phyloP scores from a whole-genome alignment of 2,888 invertebrate genomes.

The Hyposoter dolosus region DNA sequence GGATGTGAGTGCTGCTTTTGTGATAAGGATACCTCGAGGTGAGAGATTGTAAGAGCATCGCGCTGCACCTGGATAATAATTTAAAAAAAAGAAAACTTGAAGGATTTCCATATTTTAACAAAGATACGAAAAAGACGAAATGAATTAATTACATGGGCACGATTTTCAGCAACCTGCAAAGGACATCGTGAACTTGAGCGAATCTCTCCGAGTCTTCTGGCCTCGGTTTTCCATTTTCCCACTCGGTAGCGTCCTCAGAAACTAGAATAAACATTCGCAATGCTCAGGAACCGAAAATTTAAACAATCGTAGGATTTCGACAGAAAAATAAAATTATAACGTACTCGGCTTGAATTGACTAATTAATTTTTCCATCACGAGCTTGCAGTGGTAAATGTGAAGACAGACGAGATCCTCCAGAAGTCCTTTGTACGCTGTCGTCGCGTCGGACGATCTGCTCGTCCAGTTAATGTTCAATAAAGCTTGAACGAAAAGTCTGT shows the following conservation, averaged over 20 bases:
- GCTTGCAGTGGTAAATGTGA: slow-evolving; percentile 88
- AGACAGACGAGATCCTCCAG: slow-evolving; percentile 89
- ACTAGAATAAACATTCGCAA: slow-evolving; percentile 52
- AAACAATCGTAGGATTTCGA: not conserved
- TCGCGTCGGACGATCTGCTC: slow-evolving; percentile 85
- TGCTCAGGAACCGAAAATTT: not conserved
- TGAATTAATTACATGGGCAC: slow-evolving; percentile 87
- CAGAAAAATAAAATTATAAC: slow-evolving; percentile 35
- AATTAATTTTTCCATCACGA: slow-evolving; percentile 88
- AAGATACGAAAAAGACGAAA: slow-evolving; percentile 44
- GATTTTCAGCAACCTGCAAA: slow-evolving; percentile 85
- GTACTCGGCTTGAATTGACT: slow-evolving; percentile 87
- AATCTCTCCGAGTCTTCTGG: slow-evolving; percentile 86
- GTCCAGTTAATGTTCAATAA: slow-evolving; percentile 88
- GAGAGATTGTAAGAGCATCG: slow-evolving; percentile 89
- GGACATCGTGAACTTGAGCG: slow-evolving; percentile 88
- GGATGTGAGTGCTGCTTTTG: slow-evolving; percentile 88
- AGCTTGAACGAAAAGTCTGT: slow-evolving; percentile 87
- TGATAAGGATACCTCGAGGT: slow-evolving; percentile 91
- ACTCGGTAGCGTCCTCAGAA: slow-evolving; percentile 86
- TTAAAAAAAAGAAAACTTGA: slow-evolving; percentile 22
- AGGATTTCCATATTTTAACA: slow-evolving; percentile 39
- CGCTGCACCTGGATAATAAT: slow-evolving; percentile 89
- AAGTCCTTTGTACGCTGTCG: slow-evolving; percentile 88
- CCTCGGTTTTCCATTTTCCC: slow-evolving; percentile 87